These are phyloP conservation scores for Lampris megalopsis DNA, from an alignment of 2,113 vertebrate genomes.

Conservation along the genomic window DNA sequence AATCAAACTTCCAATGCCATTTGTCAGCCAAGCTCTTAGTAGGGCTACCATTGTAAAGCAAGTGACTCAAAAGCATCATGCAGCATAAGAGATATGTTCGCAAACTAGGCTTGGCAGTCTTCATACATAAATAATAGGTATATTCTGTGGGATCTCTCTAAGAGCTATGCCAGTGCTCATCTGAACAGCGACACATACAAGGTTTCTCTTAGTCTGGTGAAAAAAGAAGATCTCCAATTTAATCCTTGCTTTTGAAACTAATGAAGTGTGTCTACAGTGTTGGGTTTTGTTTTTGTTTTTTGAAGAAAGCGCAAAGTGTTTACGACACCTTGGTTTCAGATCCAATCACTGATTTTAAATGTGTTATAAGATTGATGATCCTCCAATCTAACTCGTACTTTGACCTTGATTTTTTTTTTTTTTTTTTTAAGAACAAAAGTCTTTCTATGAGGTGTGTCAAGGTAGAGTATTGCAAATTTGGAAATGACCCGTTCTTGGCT, in stretches of 20 bases:
- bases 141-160: constrained; percentile 69
- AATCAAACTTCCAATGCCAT: constrained; percentile 80
- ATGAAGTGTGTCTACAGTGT: not conserved
- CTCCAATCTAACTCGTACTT: constrained; percentile 32
- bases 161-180: constrained; percentile 63
- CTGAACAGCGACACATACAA: constrained; percentile 23
- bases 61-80: constrained; percentile 87
- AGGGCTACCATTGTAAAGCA: constrained; percentile 81
- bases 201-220: constrained; percentile 26
- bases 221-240: constrained; percentile 48
- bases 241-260: not conserved
- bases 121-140: constrained; percentile 77
- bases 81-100: constrained; percentile 85
- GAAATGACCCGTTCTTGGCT: constrained; percentile 21
- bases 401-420: not conserved
- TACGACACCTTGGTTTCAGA: not conserved
- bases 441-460: too few species aligned
- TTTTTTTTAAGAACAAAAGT: not conserved
- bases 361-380: constrained; percentile 27
- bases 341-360: constrained; percentile 17
- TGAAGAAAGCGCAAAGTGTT: not conserved
- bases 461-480: constrained; percentile 34
- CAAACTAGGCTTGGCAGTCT: constrained; percentile 93
- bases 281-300: not conserved
- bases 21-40: constrained; percentile 82